Percentiles rank a stretch among this genome's conserved stretches.
Evolutionary conservation across 1,140 invertebrate species (phyloP).

Genomic region (Hermetia illucens): DNA sequence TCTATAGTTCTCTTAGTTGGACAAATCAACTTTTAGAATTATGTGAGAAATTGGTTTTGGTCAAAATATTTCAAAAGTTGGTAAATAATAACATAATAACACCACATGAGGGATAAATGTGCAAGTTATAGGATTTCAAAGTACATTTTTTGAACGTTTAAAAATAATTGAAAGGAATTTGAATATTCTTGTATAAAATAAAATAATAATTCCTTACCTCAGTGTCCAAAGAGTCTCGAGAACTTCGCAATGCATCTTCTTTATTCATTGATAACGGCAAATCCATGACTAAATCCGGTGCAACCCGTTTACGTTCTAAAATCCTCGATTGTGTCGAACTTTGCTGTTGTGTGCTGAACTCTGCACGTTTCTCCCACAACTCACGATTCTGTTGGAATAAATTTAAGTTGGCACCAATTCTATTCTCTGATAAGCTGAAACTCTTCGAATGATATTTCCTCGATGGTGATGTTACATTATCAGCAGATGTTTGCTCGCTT

Average conservation of each 20-base stretch:
- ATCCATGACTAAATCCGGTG: conserved; percentile 69
- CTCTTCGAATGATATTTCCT: conserved; percentile 32
- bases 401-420: conserved; percentile 11
- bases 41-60: conserved; percentile 18
- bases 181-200: not conserved
- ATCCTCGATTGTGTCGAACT: conserved; percentile 3
- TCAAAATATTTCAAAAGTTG: conserved; percentile 17
- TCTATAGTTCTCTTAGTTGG: not conserved
- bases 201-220: not conserved
- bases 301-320: conserved; percentile 4
- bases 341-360: not conserved
- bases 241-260: conserved; percentile 11
- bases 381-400: conserved; percentile 36
- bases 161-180: too few species aligned
- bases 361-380: conserved; percentile 42
- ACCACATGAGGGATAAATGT: too few species aligned
- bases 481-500: not conserved
- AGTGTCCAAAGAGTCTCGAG: conserved; percentile 8
- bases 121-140: too few species aligned
- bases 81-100: not conserved
- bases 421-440: conserved; percentile 30
- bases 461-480: not conserved
- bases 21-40: conserved; percentile 7
- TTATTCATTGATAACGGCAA: conserved; percentile 38
- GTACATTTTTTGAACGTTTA: too few species aligned